Conservation (phyloP, 1,140 invertebrate genomes). For the Arion vulgaris region DNA sequence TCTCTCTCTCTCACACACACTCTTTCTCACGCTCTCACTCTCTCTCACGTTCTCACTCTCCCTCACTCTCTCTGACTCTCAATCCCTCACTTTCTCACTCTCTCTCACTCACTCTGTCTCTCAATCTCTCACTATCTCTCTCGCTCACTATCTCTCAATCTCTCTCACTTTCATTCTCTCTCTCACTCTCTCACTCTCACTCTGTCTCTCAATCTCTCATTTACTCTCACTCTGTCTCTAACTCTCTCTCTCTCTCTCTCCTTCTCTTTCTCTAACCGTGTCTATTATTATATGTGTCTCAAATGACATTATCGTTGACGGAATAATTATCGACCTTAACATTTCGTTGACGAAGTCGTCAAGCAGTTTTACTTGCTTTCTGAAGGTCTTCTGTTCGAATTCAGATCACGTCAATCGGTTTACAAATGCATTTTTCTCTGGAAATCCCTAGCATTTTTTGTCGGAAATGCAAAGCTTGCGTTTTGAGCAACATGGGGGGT, state of each 20-base stretch:
- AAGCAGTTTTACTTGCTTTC: no score
- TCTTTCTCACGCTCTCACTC: neutral
- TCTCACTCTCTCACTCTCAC: slow-evolving; percentile 14
- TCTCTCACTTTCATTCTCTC: slow-evolving; percentile 24
- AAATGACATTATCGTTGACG: no score
- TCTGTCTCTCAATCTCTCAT: slow-evolving; percentile 21
- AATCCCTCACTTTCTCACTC: slow-evolving; percentile 8
- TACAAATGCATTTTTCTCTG: no score
- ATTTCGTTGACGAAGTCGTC: no score
- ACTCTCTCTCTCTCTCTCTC: slow-evolving; percentile 19
- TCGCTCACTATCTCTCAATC: neutral
- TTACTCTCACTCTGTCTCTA: slow-evolving; percentile 19
- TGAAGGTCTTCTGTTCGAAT: no score
- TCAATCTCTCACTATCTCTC: slow-evolving; percentile 14
- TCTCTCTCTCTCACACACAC: neutral
- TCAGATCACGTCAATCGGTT: no score
- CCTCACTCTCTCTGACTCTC: neutral
- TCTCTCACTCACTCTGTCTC: slow-evolving; percentile 11
- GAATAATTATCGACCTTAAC: no score
- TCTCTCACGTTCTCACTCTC: neutral
- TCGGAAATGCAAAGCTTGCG: no score
- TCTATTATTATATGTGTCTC: no score
- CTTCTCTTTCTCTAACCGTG: slow-evolving; percentile 9
- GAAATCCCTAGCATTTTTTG: no score
- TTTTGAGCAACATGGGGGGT: no score